Evolutionary conservation across 2,797 vertebrate species (phyloP).

Genomic region (Lates japonicus): DNA sequence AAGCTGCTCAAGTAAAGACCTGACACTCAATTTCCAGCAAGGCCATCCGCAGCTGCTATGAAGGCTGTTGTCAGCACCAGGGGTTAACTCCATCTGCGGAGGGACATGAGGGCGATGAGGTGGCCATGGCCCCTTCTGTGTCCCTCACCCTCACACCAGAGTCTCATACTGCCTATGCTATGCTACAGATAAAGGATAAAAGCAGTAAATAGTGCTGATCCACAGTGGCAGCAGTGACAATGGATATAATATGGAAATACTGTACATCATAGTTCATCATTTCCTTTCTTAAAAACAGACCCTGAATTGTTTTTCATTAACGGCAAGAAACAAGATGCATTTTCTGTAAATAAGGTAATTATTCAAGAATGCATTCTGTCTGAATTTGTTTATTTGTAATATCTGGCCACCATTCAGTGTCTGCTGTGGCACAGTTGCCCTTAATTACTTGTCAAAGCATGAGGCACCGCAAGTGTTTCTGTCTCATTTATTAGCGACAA

Average conservation of each 20-base stretch:
- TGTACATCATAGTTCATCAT: conserved; percentile 1
- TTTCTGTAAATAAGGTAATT: conserved; percentile 27
- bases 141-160: conserved; percentile 46
- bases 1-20: conserved; percentile 82
- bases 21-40: conserved; percentile 76
- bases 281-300: conserved; percentile 13
- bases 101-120: conserved; percentile 68
- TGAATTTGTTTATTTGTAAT: conserved; percentile 59
- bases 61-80: conserved; percentile 68
- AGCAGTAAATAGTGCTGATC: conserved; percentile 31
- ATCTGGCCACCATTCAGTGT: conserved; percentile 45
- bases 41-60: conserved; percentile 51
- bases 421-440: conserved; percentile 48
- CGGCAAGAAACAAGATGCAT: conserved; percentile 2
- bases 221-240: conserved; percentile 4
- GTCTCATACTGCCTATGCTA: neutral
- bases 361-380: conserved; percentile 35
- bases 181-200: conserved; percentile 37
- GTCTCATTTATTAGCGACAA: conserved; percentile 54
- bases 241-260: conserved; percentile 2
- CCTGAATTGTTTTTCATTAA: conserved; percentile 8
- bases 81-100: conserved; percentile 73
- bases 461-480: conserved; percentile 40
- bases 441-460: conserved; percentile 73
- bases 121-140: conserved; percentile 45